Conservation (phyloP, 2,797 vertebrate species). For the Mionectes olivaceus region DNA sequence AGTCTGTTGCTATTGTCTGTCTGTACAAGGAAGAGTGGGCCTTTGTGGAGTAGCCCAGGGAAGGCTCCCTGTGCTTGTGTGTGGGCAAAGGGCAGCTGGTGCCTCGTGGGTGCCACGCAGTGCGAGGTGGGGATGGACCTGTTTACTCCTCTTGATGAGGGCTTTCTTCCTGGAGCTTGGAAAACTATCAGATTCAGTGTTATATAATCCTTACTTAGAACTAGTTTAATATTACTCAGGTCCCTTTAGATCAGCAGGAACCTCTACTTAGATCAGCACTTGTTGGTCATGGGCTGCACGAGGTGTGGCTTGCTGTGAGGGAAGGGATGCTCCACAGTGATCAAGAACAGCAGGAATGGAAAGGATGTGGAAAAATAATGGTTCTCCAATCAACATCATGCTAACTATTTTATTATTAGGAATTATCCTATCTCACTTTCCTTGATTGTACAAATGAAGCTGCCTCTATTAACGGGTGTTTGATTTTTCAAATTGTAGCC, state of each 20-base stretch:
- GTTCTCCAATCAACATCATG: not conserved
- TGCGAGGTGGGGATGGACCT: not conserved
- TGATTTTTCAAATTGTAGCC: not conserved
- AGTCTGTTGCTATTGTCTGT: not conserved
- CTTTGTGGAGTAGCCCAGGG: rapidly evolving
- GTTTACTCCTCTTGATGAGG: rapidly evolving
- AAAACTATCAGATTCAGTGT: not conserved
- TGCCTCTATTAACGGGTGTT: not conserved
- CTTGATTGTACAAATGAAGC: not conserved
- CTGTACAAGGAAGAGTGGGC: too few species aligned
- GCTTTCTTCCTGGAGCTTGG: not conserved
- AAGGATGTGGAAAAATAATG: rapidly evolving
- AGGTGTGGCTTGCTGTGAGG: not conserved
- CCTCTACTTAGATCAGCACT: not conserved
- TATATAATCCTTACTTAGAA: not conserved
- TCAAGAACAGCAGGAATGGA: not conserved
- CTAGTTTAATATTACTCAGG: not conserved
- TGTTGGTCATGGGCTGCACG: not conserved
- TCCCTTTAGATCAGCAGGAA: not conserved
- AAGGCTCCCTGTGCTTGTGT: rapidly evolving
- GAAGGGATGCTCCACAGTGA: not conserved
- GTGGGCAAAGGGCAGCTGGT: rapidly evolving
- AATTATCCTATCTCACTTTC: not conserved
- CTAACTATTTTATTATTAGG: not conserved
- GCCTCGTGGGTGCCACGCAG: rapidly evolving